These are phyloP conservation scores for Luffia ferchaultella DNA, from an alignment of 2,888 invertebrate genomes.

Conservation along the genomic window DNA sequence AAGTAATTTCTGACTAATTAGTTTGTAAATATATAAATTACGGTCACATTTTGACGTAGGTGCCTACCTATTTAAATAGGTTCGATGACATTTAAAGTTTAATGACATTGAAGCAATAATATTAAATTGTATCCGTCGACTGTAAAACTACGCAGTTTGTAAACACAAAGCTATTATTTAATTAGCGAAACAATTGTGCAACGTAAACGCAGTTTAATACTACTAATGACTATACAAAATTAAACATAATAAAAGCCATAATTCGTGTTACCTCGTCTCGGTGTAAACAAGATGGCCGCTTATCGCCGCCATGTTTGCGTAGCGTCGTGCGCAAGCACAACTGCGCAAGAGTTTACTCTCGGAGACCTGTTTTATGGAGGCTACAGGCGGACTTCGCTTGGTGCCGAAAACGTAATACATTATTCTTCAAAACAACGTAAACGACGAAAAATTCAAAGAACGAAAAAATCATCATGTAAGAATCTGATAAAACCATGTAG, in stretches of 20 bases:
- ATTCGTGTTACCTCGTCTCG: slow-evolving; percentile 46
- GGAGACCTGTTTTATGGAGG: slow-evolving; percentile 44
- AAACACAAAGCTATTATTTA: neutral
- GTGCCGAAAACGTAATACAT: neutral
- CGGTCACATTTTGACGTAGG: no score
- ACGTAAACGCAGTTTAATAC: neutral
- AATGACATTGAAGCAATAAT: no score
- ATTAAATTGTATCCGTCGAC: no score
- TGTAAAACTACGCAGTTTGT: no score
- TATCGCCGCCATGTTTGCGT: slow-evolving; percentile 54
- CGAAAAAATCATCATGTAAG: no score
- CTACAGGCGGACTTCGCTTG: neutral
- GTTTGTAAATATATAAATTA: no score
- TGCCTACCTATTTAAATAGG: no score
- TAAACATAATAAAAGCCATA: slow-evolving; percentile 7
- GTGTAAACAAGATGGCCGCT: slow-evolving; percentile 45
- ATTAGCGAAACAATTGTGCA: neutral
- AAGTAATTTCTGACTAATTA: no score
- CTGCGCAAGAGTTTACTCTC: slow-evolving; percentile 59
- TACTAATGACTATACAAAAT: slow-evolving; percentile 7
- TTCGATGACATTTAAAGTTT: no score
- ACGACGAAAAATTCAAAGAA: no score
- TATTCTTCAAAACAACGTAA: no score
- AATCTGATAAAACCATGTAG: no score
- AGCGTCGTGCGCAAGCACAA: slow-evolving; percentile 26